Evolutionary conservation across 2,113 vertebrate genomes (phyloP), one percentile per base, ranked within the genome.

Genomic region (Struthio camelus): DNA sequence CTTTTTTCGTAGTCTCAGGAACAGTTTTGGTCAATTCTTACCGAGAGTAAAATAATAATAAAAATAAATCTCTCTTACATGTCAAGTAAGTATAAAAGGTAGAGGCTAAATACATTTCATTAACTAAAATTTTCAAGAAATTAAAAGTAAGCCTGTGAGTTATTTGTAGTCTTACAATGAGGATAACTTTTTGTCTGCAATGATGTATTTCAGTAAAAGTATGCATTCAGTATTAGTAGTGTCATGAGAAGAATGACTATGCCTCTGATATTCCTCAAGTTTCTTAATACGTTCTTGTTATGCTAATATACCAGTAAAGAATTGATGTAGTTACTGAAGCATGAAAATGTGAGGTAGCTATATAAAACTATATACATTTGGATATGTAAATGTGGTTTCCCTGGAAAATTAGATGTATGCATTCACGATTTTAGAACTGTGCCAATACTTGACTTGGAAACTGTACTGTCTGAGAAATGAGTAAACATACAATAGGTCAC

Each of bases 21-120:
- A 65, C 4, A 16, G 5, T 10, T 79, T 92, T 6, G 1, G 2
- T 1, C 3, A 38, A 15, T 4, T 7, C 59, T 50, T 19, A 0
- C 4, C 7, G 86, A 64, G 6, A 72, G 48, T 53, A 42, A 80
- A 54, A 23, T 7, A 82, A 46, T 32, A 66, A 62, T 25, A 32
- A 67, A 77, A 90, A 59, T 13, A 67, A 54, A 51, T 36, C 1
- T 69, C 4, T 54, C 10, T 83, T 72, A 14, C 3, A 36, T 24
- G 3, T 7, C 24, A 7, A 7, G 1, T 36, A 66, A 65, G n/a
- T 11, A 2, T 18, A 12, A 94, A 50, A 3, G 3, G 8, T 9
- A 64, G 14, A 62, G 11, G 4, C 4, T 14, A 83, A 70, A 62
- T 15, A 40, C 0, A 16, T 67, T 58, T 86, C 2, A n/a, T 59